Conservation (phyloP, 2,113 vertebrate genomes). For the Peucedramus taeniatus region DNA sequence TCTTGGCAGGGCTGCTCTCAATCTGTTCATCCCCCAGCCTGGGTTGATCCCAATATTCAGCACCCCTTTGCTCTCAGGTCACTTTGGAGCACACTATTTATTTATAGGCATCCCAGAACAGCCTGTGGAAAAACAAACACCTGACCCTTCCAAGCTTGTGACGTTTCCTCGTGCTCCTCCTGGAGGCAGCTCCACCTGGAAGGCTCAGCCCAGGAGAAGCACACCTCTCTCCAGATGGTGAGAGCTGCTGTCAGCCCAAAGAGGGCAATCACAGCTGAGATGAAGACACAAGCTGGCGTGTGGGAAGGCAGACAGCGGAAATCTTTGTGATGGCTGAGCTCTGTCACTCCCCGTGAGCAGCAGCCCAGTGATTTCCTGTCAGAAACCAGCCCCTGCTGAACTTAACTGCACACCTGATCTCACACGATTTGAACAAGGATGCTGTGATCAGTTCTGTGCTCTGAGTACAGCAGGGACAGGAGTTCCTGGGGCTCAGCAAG, state of each 20-base stretch:
- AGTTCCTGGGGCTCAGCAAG: not conserved
- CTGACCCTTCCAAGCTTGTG: not conserved
- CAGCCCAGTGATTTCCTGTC: not conserved
- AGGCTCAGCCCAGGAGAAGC: not conserved
- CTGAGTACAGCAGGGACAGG: not conserved
- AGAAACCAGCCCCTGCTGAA: not conserved
- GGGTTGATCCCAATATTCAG: not conserved
- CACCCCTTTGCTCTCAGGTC: not conserved
- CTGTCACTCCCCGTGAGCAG: constrained; percentile 1
- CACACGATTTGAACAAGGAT: not conserved
- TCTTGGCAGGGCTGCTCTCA: not conserved
- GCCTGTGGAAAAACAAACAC: not conserved
- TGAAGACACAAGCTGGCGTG: not conserved
- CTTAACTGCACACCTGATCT: not conserved
- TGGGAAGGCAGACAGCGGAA: not conserved
- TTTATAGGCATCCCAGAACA: not conserved
- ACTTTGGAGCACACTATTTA: not conserved
- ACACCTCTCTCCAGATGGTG: not conserved
- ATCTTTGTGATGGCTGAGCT: not conserved
- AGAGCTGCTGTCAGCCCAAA: not conserved
- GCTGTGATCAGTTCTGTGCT: not conserved
- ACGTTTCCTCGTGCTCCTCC: not conserved
- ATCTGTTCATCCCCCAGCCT: not conserved
- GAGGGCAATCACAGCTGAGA: not conserved
- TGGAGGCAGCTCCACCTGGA: not conserved